These are phyloP conservation scores for Drosophila serrata DNA, from an alignment of 1,140 invertebrate species.

Conservation along the genomic window DNA sequence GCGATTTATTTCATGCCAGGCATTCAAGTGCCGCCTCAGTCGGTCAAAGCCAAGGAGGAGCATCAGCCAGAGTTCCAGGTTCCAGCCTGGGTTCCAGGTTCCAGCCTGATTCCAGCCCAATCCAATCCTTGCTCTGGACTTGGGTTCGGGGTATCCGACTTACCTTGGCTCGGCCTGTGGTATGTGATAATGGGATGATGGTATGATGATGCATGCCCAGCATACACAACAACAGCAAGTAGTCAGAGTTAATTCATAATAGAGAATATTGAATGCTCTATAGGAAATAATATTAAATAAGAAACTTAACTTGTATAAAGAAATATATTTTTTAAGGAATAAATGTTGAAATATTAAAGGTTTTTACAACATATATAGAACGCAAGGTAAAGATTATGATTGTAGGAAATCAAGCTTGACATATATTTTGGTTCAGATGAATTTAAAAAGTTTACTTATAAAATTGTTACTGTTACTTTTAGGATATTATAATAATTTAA, in stretches of 20 bases:
- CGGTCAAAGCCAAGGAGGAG: constrained; percentile 75
- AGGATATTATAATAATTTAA: too few species aligned
- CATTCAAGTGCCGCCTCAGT: constrained; percentile 81
- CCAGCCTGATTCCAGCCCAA: background rate
- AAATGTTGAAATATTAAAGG: background rate
- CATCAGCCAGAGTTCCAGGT: constrained; percentile 3
- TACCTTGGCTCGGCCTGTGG: constrained; percentile 55
- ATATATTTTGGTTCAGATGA: too few species aligned
- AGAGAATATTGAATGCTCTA: constrained; percentile 38
- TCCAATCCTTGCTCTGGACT: constrained; percentile 37
- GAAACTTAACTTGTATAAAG: background rate
- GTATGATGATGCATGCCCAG: constrained; percentile 82
- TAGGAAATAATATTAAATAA: background rate
- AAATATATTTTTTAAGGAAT: background rate
- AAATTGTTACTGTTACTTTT: background rate
- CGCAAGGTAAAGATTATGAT: background rate
- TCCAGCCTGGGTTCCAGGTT: background rate
- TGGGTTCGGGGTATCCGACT: constrained; percentile 32
- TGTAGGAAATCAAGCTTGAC: too few species aligned
- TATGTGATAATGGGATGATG: constrained; percentile 84
- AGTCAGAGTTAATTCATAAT: background rate
- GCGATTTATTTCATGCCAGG: constrained; percentile 83
- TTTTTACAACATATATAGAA: background rate
- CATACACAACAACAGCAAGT: constrained; percentile 77
- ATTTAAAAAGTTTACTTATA: background rate